Evolutionary conservation across 2,113 vertebrate species (phyloP), one percentile per base, ranked within the genome.

Genomic region (Pelvicachromis taeniatus): DNA sequence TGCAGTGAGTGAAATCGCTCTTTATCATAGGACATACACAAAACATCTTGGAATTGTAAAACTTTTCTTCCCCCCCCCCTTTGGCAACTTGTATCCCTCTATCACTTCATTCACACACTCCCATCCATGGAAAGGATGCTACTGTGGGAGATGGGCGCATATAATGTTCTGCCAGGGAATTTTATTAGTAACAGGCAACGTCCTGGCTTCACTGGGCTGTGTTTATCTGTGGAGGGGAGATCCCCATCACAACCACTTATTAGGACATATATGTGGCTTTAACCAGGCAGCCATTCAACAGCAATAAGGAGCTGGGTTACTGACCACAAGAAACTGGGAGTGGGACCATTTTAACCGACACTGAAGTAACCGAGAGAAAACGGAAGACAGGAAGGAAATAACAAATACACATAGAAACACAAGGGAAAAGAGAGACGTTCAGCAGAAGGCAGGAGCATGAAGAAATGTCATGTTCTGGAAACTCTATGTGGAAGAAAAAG

Each of bases 211-310:
- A 33, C 54, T 35, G 48, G 84, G 63, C 91, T 83, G 88, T 92
- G 92, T 95, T 94, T 93, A 93, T 94, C 93, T 92, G 90, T 77
- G 81, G 80, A 90, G 78, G 88, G 93, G 90, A 92, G 93, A 93
- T 92, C 92, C 94, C 93, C 93, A 94, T 94, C 92, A 92, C 80
- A 93, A 93, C 92, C 92, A 91, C 92, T 94, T 94, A 93, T 95
- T 92, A 93, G 93, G 85, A 95, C 90, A 91, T 89, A 94, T 90
- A 89, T 94, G 91, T 87, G 90, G 92, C 89, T 79, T 91, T 78
- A 91, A 91, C 89, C 87, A 93, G 92, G 92, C 91, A 92, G 89
- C 89, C 78, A 78, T 90, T 93, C 93, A 93, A 93, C 82, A 90
- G 88, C 87, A 94, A 91, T 89, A 88, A 83, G 86, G 63, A 91